A percentile compares a stretch with the other conserved stretches of the same genome.
Conservation (phyloP, 2,888 invertebrate genomes). For the Cinara cedri region DNA sequence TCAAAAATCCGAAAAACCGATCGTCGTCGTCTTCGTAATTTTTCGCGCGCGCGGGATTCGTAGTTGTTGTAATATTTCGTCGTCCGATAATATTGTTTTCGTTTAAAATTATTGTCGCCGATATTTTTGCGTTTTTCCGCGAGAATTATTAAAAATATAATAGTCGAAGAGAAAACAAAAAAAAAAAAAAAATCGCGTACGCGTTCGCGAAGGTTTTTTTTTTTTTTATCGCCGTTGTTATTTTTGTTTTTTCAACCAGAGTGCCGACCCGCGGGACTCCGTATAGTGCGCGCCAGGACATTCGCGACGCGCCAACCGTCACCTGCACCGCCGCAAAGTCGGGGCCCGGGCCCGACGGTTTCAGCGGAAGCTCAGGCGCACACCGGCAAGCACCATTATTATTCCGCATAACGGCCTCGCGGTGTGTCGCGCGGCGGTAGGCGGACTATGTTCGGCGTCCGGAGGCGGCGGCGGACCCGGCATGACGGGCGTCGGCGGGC, state of each 20-base stretch:
- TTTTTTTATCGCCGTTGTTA: too few species aligned
- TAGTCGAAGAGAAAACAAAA: background rate
- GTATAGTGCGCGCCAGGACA: background rate
- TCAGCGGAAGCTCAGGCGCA: slow-evolving; percentile 52
- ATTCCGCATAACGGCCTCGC: slow-evolving; percentile 61
- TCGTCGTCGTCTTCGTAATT: slow-evolving; percentile 7
- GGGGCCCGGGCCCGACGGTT: slow-evolving; percentile 33
- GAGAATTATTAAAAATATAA: background rate
- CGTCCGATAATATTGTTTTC: background rate
- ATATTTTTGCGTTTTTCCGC: background rate
- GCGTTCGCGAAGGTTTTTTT: background rate
- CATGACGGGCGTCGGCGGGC: slow-evolving; percentile 56
- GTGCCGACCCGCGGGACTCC: background rate
- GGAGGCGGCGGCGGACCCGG: slow-evolving; percentile 59
- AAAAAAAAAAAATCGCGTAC: background rate
- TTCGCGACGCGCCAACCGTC: background rate
- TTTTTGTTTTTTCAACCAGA: too few species aligned
- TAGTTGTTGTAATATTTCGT: background rate
- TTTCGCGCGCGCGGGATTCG: slow-evolving; percentile 36
- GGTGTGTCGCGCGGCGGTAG: slow-evolving; percentile 61
- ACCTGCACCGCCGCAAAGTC: background rate
- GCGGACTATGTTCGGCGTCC: slow-evolving; percentile 60
- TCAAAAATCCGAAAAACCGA: slow-evolving; percentile 45
- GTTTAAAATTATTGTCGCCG: background rate
- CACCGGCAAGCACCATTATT: slow-evolving; percentile 60